Percentiles rank a stretch among this genome's conserved stretches.
These are phyloP conservation scores for Drosophila parvula DNA, from an alignment of 1,140 invertebrate species.

Conservation along the genomic window DNA sequence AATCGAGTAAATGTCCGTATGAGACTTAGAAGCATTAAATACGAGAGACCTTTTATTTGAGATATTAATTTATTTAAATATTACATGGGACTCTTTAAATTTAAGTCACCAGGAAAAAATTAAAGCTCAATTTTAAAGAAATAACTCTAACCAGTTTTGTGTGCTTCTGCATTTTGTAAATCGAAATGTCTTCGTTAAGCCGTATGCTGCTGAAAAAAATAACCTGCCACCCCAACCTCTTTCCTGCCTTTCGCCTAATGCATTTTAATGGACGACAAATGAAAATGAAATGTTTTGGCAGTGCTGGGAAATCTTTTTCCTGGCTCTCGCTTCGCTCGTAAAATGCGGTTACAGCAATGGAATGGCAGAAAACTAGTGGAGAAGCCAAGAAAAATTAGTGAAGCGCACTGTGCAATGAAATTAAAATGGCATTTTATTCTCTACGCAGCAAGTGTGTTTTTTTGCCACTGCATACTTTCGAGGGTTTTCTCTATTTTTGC, in stretches of 20 bases:
- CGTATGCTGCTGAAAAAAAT: neutral
- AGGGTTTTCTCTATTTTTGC: conserved; percentile 45
- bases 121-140: neutral
- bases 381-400: conserved; percentile 49
- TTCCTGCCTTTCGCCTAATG: conserved; percentile 43
- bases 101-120: neutral
- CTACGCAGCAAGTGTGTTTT: conserved; percentile 31
- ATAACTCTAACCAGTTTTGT: neutral
- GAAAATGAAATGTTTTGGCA: conserved; percentile 67
- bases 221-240: neutral
- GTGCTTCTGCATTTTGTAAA: conserved; percentile 7
- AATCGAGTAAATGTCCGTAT: neutral
- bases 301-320: conserved; percentile 46
- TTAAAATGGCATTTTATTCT: conserved; percentile 77
- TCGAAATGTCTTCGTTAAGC: conserved; percentile 5
- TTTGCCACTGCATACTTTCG: conserved; percentile 21
- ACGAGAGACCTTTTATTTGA: too few species aligned
- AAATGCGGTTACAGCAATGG: conserved; percentile 25
- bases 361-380: conserved; percentile 11
- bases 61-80: neutral
- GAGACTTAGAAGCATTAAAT: too few species aligned
- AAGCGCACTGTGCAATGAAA: conserved; percentile 48
- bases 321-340: conserved; percentile 4
- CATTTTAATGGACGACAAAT: conserved; percentile 71
- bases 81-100: neutral